phyloP scores from a whole-genome alignment of 2,888 invertebrate species.

The Smittia sp. region DNA sequence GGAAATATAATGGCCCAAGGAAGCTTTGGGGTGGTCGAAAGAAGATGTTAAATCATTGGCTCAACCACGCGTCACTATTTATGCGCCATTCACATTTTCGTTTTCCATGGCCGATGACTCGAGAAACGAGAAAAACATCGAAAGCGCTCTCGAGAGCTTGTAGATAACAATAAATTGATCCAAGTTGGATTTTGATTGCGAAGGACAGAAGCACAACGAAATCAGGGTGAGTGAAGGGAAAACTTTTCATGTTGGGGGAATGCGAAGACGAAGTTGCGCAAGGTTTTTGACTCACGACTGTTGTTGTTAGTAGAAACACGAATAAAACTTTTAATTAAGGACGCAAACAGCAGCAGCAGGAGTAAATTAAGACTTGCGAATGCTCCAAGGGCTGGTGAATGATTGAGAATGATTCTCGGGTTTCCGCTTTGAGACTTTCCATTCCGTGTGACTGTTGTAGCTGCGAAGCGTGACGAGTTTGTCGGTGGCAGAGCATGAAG shows the following conservation, averaged over 20 bases:
- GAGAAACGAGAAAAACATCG: neutral
- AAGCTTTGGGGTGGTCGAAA: neutral
- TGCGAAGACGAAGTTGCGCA: neutral
- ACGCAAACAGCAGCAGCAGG: neutral
- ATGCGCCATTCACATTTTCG: slow-evolving; percentile 1
- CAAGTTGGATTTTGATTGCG: neutral
- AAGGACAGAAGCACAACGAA: neutral
- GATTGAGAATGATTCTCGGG: neutral
- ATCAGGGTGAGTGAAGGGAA: neutral
- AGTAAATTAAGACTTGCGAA: neutral
- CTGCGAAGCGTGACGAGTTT: no score
- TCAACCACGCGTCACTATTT: neutral
- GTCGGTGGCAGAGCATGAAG: no score
- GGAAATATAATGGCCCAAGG: neutral
- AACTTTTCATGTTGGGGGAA: neutral
- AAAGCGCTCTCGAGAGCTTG: neutral
- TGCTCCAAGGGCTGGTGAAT: neutral
- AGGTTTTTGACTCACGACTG: neutral
- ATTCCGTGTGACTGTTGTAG: no score
- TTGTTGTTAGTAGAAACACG: slow-evolving; percentile 14
- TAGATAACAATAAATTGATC: slow-evolving; percentile 15
- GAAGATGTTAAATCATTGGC: neutral
- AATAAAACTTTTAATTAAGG: slow-evolving; percentile 16
- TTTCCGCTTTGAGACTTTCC: neutral
- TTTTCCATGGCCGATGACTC: neutral